Conservation (phyloP, 2,113 vertebrate species). For the Corythoichthys intestinalis region DNA sequence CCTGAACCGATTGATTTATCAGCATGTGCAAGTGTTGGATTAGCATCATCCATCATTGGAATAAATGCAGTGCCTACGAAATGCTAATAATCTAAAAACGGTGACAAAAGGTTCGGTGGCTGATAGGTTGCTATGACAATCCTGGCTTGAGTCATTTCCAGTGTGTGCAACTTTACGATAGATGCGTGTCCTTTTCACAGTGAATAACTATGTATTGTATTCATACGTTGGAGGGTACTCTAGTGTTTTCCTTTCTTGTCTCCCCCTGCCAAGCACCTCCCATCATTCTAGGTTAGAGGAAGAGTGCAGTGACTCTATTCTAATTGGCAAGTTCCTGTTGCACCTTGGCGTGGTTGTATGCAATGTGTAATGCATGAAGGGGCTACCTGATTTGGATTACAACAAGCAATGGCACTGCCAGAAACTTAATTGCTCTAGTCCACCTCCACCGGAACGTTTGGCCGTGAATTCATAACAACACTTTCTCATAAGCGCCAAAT, state of each 20-base stretch:
- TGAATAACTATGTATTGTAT: slow-evolving; percentile 11
- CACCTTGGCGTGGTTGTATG: slow-evolving; percentile 41
- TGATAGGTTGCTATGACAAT: slow-evolving; percentile 30
- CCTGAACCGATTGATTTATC: background rate
- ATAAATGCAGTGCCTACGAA: background rate
- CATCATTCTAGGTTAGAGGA: slow-evolving; percentile 16
- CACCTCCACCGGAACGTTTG: slow-evolving; percentile 5
- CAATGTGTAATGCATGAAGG: slow-evolving; percentile 47
- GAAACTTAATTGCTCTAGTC: slow-evolving; percentile 9
- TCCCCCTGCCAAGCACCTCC: background rate
- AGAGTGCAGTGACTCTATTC: slow-evolving; percentile 44
- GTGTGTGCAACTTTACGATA: background rate
- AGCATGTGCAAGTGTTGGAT: background rate
- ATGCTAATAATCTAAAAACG: background rate
- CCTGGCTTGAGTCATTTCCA: slow-evolving; percentile 18
- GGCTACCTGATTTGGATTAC: slow-evolving; percentile 40
- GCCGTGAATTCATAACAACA: background rate
- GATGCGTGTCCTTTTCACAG: background rate
- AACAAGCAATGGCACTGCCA: slow-evolving; percentile 45
- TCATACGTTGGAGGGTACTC: slow-evolving; percentile 10
- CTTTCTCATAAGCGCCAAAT: slow-evolving; percentile 8
- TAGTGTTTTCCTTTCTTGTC: background rate
- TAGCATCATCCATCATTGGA: background rate
- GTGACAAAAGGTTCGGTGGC: slow-evolving; percentile 3
- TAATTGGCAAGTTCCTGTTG: slow-evolving; percentile 57